Percentiles rank a stretch among this genome's conserved stretches.
Evolutionary conservation across 1,140 invertebrate genomes (phyloP).

Genomic region (Cyphomyrmex costatus): DNA sequence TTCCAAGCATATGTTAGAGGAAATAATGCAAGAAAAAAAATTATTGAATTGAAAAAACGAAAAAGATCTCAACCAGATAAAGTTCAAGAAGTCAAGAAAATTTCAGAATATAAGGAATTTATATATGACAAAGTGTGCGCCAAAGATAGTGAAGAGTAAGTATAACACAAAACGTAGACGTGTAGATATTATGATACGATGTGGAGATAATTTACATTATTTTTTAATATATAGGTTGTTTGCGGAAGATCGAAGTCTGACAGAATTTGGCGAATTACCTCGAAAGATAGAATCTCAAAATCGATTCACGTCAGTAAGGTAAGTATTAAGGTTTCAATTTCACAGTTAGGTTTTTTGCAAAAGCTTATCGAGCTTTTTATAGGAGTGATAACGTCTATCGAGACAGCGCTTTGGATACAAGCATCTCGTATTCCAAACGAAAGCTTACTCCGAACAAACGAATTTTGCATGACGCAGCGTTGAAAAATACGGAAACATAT

Average conservation of each 20-base stretch:
- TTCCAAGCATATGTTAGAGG: conserved; percentile 93
- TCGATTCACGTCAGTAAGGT: conserved; percentile 64
- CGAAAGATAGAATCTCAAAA: conserved; percentile 70
- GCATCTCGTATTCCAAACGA: conserved; percentile 86
- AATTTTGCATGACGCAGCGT: conserved; percentile 81
- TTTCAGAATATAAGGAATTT: conserved; percentile 54
- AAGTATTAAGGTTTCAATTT: conserved; percentile 74
- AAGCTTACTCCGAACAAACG: conserved; percentile 87
- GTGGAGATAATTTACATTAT: neutral
- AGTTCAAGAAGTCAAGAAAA: conserved; percentile 62
- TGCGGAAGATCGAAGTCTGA: conserved; percentile 57
- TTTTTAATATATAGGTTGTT: conserved; percentile 57
- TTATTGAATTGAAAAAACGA: conserved; percentile 83
- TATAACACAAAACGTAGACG: neutral
- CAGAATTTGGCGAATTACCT: conserved; percentile 53
- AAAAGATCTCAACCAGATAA: conserved; percentile 73
- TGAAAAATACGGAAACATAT: conserved; percentile 79
- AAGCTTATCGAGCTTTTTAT: conserved; percentile 54
- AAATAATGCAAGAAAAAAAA: conserved; percentile 87
- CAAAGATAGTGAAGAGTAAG: conserved; percentile 69
- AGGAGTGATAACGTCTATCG: conserved; percentile 86
- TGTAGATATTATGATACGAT: neutral
- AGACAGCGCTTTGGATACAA: conserved; percentile 85
- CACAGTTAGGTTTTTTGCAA: conserved; percentile 35
- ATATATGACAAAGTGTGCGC: conserved; percentile 58